Conservation (phyloP, 1,140 invertebrate genomes). For the Drosophila paulistorum region DNA sequence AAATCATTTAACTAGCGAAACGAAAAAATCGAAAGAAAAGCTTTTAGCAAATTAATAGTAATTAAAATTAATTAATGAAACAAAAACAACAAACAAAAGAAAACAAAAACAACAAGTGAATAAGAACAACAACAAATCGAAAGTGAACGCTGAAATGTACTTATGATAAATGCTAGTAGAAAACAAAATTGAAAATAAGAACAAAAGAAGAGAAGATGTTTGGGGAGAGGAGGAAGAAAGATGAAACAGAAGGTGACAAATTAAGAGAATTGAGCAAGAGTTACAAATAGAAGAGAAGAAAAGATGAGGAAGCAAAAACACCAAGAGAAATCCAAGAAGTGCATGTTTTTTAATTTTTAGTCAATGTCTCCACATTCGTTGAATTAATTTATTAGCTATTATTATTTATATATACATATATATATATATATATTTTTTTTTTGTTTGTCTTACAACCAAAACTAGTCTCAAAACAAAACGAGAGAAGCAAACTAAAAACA, state of each 20-base stretch:
- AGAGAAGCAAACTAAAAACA: constrained; percentile 8
- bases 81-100: neutral
- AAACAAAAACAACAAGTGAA: constrained; percentile 10
- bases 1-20: constrained; percentile 26
- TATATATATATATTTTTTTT: neutral
- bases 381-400: constrained; percentile 25
- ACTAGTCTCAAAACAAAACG: constrained; percentile 65
- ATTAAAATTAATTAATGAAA: constrained; percentile 37
- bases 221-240: too few relatives aligned
- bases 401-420: neutral
- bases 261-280: neutral
- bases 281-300: neutral
- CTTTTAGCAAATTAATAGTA: constrained; percentile 29
- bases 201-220: constrained; percentile 14
- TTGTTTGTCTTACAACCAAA: constrained; percentile 38
- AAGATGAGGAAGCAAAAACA: constrained; percentile 5
- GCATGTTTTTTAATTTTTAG: constrained; percentile 13
- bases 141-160: constrained; percentile 69
- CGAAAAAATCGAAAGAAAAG: constrained; percentile 22
- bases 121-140: constrained; percentile 37
- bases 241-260: constrained; percentile 2
- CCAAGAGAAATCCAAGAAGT: constrained; percentile 28
- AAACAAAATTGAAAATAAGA: constrained; percentile 42
- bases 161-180: constrained; percentile 75
- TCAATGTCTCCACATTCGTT: constrained; percentile 29